Conservation (phyloP, 1,140 invertebrate species). For the Oreohelix idahoensis region DNA sequence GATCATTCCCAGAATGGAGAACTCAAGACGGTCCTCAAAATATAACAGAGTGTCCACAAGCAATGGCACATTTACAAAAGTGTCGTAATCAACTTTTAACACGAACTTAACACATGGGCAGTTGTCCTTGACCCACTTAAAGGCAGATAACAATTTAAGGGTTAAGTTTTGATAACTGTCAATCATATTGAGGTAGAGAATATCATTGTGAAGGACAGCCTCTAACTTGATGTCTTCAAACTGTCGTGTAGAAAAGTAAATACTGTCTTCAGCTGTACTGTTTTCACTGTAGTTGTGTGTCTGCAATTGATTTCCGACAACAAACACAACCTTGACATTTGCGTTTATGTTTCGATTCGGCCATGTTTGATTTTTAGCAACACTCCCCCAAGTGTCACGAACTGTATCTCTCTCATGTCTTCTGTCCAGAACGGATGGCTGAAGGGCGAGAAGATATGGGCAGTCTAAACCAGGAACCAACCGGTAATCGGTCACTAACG, state of each 20-base stretch:
- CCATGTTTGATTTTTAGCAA: background rate
- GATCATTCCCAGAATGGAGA: constrained; percentile 25
- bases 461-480: no score
- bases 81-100: constrained; percentile 76
- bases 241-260: background rate
- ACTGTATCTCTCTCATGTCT: background rate
- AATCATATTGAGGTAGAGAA: background rate
- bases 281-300: background rate
- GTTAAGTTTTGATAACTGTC: background rate
- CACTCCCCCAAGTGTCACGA: background rate
- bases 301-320: no score
- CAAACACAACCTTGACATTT: background rate
- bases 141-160: no score
- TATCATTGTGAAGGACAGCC: background rate
- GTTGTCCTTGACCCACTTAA: no score
- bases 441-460: constrained; percentile 2
- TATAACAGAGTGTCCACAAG: constrained; percentile 49
- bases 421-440: background rate
- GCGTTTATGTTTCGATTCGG: background rate
- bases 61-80: constrained; percentile 72
- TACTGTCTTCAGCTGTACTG: background rate
- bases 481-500: no score
- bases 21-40: no score
- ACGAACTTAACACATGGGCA: no score
- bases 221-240: background rate